These are phyloP conservation scores for Drosophila demipolita DNA, from an alignment of 2,888 invertebrate species.

Conservation along the genomic window DNA sequence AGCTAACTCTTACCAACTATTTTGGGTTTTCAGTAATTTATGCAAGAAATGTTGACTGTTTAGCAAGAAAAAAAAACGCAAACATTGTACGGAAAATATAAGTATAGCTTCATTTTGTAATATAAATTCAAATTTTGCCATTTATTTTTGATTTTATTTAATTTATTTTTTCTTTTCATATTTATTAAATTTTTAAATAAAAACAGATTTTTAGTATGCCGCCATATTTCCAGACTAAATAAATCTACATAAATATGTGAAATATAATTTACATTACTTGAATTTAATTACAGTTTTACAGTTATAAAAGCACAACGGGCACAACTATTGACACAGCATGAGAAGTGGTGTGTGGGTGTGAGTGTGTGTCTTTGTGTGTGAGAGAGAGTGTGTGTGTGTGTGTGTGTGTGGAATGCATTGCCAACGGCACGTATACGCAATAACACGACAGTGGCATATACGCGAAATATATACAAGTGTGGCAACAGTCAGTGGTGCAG, in stretches of 20 bases:
- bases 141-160: not conserved
- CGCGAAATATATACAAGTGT: slow-evolving; percentile 61
- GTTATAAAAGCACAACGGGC: slow-evolving; percentile 52
- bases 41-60: not conserved
- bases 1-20: not conserved
- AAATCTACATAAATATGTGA: slow-evolving; percentile 3
- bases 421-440: slow-evolving; percentile 72
- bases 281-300: slow-evolving; percentile 75
- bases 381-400: not conserved
- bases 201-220: not conserved
- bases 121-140: not conserved
- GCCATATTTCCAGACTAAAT: not conserved
- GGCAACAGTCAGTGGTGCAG: slow-evolving; percentile 50
- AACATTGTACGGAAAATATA: no score
- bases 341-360: slow-evolving; percentile 4
- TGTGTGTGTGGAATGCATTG: slow-evolving; percentile 21
- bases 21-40: not conserved
- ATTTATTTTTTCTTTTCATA: not conserved
- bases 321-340: slow-evolving; percentile 60
- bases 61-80: not conserved
- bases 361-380: not conserved
- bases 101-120: not conserved
- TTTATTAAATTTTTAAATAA: not conserved
- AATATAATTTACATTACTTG: slow-evolving; percentile 59
- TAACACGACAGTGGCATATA: slow-evolving; percentile 65